Base-by-base conservation (phyloP, 2,113 vertebrate genomes). In the Carettochelys insculpta region DNA sequence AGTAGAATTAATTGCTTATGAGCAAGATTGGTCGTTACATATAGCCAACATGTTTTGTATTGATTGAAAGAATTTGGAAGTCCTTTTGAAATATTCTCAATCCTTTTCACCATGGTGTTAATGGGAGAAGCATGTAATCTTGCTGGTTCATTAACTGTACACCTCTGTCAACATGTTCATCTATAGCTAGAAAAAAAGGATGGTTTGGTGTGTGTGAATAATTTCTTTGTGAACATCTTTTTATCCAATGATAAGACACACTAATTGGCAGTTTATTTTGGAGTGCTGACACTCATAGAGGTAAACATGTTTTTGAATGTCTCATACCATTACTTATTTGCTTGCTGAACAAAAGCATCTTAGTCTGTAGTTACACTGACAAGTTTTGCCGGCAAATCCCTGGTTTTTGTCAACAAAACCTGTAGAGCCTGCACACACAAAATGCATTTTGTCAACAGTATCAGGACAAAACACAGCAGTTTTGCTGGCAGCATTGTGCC, bases 91-190 rank as follows among this genome's bases (percentile, higher is more conserved):
- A 50, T n/a, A 17, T 50, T 45, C 5, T 31, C 22, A 85, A 2
- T 1, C 13, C 1, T 41, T 27, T 82, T 85, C 31, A 9, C 14
- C 41, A 6, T 1, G 19, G 4, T 75, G 27, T 41, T 52, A 92
- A 77, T 1, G 11, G 12, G 86, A 1, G 2, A 91, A 80, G 51
- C 17, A 34, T 0, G 0, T 16, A 79, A 58, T 6, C 4, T 53
- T 27, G 81, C 71, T 65, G 4, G n/a, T 82, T 94, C 56, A 50
- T 78, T 52, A 79, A 58, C 56, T 5, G 68, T 19, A 10, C 34
- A 82, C 52, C 10, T 3, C 3, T 58, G 9, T 11, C 2, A 86
- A 73, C 73, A 82, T 1, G 43, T 43, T 80, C 24, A 79, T 27
- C 2, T 6, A 3, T 17, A 82, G 3, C 10, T 83, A 83, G 22